Evolutionary conservation across 2,888 invertebrate genomes (phyloP).

Genomic region (Gibbula magus): DNA sequence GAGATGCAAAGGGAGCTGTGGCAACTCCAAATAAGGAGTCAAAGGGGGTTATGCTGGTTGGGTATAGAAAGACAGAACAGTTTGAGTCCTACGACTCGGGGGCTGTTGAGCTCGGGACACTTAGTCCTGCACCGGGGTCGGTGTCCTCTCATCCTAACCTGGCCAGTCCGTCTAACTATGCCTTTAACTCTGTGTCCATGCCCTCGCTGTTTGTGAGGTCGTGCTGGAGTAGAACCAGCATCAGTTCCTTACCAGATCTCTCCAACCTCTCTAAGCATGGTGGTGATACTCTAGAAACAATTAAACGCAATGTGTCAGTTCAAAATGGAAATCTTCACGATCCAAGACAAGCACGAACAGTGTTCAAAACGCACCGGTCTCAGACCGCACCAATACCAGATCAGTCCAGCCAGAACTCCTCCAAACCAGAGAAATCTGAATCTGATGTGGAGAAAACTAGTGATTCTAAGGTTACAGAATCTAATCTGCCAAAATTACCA

Average conservation of each 20-base stretch:
- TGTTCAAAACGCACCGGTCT: constrained; percentile 32
- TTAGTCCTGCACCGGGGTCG: constrained; percentile 57
- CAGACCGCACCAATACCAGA: constrained; percentile 35
- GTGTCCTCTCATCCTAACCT: constrained; percentile 33
- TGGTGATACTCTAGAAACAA: constrained; percentile 7
- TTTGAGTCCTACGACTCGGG: constrained; percentile 41
- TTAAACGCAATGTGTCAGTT: not conserved
- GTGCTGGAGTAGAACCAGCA: constrained; percentile 65
- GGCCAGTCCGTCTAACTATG: constrained; percentile 25
- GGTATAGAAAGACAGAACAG: constrained; percentile 66
- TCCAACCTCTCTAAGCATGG: constrained; percentile 31
- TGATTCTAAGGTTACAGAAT: not conserved
- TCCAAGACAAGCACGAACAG: not conserved
- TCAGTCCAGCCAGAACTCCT: not conserved
- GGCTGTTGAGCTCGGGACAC: constrained; percentile 67
- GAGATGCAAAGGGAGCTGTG: constrained; percentile 38
- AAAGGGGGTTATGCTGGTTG: constrained; percentile 67
- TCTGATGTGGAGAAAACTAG: not conserved
- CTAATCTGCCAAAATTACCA: not conserved
- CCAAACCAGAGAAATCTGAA: not conserved
- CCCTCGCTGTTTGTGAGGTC: constrained; percentile 59
- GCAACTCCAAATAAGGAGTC: constrained; percentile 34
- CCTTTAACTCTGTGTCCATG: constrained; percentile 54
- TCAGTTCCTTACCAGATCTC: constrained; percentile 72
- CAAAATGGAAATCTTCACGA: not conserved